Conservation (phyloP, 2,113 vertebrate genomes). For the Erythrocercus mccallii region DNA sequence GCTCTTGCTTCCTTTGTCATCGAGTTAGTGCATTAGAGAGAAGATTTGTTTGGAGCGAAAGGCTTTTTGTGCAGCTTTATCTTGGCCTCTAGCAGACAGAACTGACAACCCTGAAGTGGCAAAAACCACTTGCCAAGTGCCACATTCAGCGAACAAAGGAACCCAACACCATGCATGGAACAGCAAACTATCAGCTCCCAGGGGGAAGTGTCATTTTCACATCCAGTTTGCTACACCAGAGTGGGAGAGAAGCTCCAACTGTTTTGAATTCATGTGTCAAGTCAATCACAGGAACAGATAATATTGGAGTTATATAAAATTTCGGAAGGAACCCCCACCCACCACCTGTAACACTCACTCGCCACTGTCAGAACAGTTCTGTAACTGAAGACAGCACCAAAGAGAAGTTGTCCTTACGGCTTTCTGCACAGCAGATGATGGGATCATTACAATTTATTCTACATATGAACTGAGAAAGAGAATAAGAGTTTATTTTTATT, state of each 20-base stretch:
- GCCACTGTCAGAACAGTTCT: constrained; percentile 61
- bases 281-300: constrained; percentile 26
- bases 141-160: constrained; percentile 43
- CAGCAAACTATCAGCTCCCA: constrained; percentile 30
- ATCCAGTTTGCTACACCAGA: constrained; percentile 11
- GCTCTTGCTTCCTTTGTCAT: constrained; percentile 12
- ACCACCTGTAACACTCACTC: constrained; percentile 67
- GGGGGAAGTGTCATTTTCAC: constrained; percentile 40
- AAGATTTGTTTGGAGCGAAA: constrained; percentile 32
- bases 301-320: constrained; percentile 63
- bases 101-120: constrained; percentile 62
- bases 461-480: constrained; percentile 25
- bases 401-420: constrained; percentile 38
- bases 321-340: constrained; percentile 63
- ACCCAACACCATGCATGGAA: constrained; percentile 46
- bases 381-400: constrained; percentile 53
- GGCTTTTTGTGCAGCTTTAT: constrained; percentile 63
- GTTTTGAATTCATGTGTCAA: constrained; percentile 50
- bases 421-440: constrained; percentile 45
- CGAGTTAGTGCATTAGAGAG: background rate
- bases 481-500: constrained; percentile 40
- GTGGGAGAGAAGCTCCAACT: constrained; percentile 35
- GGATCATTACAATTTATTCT: constrained; percentile 40
- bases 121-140: constrained; percentile 57
- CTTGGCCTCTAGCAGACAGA: constrained; percentile 57